These are phyloP conservation scores for Sphaeramia orbicularis DNA, from an alignment of 2,797 vertebrate genomes.

Conservation along the genomic window DNA sequence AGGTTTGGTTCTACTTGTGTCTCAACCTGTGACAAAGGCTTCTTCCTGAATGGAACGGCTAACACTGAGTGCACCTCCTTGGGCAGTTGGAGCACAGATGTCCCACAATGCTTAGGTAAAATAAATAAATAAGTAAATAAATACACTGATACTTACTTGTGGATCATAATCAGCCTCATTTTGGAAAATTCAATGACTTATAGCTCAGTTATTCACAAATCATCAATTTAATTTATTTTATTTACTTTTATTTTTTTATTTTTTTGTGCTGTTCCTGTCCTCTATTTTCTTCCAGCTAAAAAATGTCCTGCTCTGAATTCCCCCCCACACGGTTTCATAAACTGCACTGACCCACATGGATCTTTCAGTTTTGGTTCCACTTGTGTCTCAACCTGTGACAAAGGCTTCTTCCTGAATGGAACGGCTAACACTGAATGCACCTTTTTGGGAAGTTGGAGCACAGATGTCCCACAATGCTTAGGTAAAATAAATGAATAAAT, in stretches of 20 bases:
- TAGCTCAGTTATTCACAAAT: no score
- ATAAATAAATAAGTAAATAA: neutral
- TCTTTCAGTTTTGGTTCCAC: conserved; percentile 65
- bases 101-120: conserved; percentile 39
- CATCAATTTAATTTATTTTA: no score
- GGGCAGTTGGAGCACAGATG: conserved; percentile 49
- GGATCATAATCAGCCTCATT: no score
- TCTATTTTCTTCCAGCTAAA: conserved; percentile 34
- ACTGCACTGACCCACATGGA: conserved; percentile 54
- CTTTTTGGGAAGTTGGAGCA: conserved; percentile 59
- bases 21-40: conserved; percentile 64
- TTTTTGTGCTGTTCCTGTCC: neutral
- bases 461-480: conserved; percentile 25
- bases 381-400: conserved; percentile 62
- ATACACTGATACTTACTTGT: no score
- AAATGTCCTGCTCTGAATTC: conserved; percentile 35
- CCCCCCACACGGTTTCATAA: conserved; percentile 30
- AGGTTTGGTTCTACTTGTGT: conserved; percentile 68
- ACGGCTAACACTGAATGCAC: conserved; percentile 41
- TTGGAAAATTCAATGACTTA: no score
- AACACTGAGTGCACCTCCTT: conserved; percentile 51
- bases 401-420: conserved; percentile 61
- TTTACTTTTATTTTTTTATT: no score
- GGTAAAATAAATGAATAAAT: no score
- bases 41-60: conserved; percentile 60